Percentiles rank a stretch among this genome's conserved stretches.
phyloP scores from a whole-genome alignment of 2,888 invertebrate species.

The Mactromeris polynyma region DNA sequence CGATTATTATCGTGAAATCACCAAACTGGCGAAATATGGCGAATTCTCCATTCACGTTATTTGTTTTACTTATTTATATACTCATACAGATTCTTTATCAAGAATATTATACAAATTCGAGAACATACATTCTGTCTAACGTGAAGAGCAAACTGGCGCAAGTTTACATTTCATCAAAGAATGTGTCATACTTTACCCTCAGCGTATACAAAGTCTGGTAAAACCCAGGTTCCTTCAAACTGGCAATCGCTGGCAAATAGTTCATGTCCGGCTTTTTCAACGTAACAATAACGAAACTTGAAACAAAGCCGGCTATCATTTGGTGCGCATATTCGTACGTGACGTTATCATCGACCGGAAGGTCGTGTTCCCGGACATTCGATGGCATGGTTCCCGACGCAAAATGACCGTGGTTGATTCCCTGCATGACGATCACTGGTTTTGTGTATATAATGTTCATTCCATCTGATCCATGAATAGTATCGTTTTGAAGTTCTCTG shows the following conservation, averaged over 20 bases:
- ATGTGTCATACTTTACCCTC: constrained; percentile 16
- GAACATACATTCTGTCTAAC: too few species aligned
- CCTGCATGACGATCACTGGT: constrained; percentile 76
- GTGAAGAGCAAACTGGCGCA: too few species aligned
- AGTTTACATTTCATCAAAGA: too few species aligned
- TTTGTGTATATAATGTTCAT: constrained; percentile 64
- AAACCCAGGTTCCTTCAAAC: constrained; percentile 43
- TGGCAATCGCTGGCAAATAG: constrained; percentile 31
- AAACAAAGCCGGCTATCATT: constrained; percentile 69
- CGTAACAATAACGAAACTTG: constrained; percentile 67
- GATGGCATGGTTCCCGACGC: constrained; percentile 77
- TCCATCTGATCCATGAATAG: constrained; percentile 32
- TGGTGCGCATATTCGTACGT: constrained; percentile 67
- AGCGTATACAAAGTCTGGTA: constrained; percentile 44
- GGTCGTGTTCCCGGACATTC: constrained; percentile 71
- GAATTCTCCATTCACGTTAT: too few species aligned
- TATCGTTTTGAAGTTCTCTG: constrained; percentile 59
- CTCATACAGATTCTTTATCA: too few species aligned
- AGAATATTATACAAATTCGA: too few species aligned
- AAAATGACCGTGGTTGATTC: constrained; percentile 77
- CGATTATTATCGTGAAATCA: too few species aligned
- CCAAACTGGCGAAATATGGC: too few species aligned
- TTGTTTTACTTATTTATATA: too few species aligned
- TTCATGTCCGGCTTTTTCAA: constrained; percentile 45
- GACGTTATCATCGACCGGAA: constrained; percentile 69